phyloP scores from a whole-genome alignment of 1,140 invertebrate genomes.

The Nymphalis io region DNA sequence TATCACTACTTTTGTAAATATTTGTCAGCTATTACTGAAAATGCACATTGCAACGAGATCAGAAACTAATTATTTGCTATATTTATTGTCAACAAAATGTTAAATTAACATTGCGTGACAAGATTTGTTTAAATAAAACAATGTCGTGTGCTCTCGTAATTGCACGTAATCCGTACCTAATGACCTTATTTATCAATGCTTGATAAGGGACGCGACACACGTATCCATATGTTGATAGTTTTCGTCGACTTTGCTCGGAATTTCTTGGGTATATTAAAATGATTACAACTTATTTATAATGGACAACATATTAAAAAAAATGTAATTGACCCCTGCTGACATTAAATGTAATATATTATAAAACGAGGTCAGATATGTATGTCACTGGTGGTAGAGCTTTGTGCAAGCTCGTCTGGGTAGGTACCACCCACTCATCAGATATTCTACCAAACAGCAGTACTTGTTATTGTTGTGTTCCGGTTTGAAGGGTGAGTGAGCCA shows the following conservation, averaged over 20 bases:
- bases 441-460: too few relatives aligned
- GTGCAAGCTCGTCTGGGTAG: too few relatives aligned
- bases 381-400: too few relatives aligned
- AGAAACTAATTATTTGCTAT: background rate
- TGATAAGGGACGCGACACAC: slow-evolving; percentile 23
- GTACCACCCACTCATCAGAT: too few relatives aligned
- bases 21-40: background rate
- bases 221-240: background rate
- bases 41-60: background rate
- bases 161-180: slow-evolving; percentile 14
- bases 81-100: background rate
- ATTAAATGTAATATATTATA: too few relatives aligned
- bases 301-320: too few relatives aligned
- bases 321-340: too few relatives aligned
- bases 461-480: too few relatives aligned
- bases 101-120: background rate
- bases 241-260: background rate
- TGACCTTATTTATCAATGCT: slow-evolving; percentile 13
- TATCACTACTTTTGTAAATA: too few relatives aligned
- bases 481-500: too few relatives aligned
- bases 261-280: background rate
- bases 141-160: slow-evolving; percentile 14
- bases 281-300: too few relatives aligned
- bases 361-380: too few relatives aligned
- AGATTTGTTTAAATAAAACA: slow-evolving; percentile 19